Percentiles rank a stretch among this genome's conserved stretches.
Evolutionary conservation across 92 coral and sea anemone species (phyloP).

Genomic region (Phenganax subtilis): DNA sequence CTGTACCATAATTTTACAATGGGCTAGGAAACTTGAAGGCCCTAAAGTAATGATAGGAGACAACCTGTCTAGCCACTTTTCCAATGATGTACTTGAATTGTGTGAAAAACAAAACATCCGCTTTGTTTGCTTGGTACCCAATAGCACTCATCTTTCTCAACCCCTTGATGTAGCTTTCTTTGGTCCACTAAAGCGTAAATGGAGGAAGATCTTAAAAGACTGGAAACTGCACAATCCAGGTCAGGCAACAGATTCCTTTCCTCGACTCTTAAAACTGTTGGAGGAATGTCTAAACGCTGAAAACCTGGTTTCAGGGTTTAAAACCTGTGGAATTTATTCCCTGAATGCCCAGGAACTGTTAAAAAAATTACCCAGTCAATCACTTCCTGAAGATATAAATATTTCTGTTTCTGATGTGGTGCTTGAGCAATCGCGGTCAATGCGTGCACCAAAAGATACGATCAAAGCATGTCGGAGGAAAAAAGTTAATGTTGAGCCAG

Average conservation of each 20-base stretch:
- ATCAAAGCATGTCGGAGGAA: too few species aligned
- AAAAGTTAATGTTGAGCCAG: too few species aligned
- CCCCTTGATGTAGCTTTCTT: slow-evolving; percentile 12
- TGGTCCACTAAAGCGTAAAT: slow-evolving; percentile 17
- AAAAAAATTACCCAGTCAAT: background rate
- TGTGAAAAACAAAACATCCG: background rate
- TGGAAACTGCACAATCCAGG: background rate
- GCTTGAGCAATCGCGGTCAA: too few species aligned
- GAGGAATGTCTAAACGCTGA: background rate
- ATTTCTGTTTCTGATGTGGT: too few species aligned
- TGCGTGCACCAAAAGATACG: too few species aligned
- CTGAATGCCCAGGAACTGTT: background rate
- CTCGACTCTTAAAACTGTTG: background rate
- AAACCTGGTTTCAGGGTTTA: slow-evolving; percentile 11
- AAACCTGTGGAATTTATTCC: slow-evolving; percentile 11
- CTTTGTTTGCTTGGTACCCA: slow-evolving; percentile 17
- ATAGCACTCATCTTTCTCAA: slow-evolving; percentile 23
- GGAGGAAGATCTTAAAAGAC: background rate
- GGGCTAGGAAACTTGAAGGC: slow-evolving; percentile 17
- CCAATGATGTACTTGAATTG: background rate
- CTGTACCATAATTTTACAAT: background rate
- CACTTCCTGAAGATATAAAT: too few species aligned
- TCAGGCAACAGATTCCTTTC: background rate
- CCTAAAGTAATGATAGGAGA: slow-evolving; percentile 1
- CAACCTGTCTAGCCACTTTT: slow-evolving; percentile 12